phyloP scores from a whole-genome alignment of 2,888 invertebrate species.

The Mythimna impura region DNA sequence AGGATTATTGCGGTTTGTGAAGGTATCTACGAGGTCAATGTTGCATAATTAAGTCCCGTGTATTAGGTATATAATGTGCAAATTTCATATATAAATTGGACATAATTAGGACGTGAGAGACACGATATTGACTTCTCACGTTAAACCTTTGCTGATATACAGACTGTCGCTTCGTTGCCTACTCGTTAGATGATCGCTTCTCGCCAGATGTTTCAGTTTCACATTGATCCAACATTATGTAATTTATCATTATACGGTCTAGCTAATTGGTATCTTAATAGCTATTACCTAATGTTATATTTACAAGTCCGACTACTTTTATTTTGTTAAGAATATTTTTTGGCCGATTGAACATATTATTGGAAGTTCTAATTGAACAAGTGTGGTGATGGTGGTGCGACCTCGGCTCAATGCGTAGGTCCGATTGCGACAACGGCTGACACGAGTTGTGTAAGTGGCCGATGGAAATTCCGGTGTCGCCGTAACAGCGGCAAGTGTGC shows the following conservation, averaged over 20 bases:
- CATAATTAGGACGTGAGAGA: conserved; percentile 74
- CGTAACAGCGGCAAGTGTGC: conserved; percentile 77
- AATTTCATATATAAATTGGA: conserved; percentile 68
- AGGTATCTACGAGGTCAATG: conserved; percentile 51
- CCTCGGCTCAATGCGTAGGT: conserved; percentile 81
- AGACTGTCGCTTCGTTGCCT: conserved; percentile 35
- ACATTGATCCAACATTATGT: conserved; percentile 60
- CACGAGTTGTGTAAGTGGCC: conserved; percentile 83
- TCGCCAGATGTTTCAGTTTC: conserved; percentile 70
- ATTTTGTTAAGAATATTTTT: conserved; percentile 58
- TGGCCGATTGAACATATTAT: conserved; percentile 78
- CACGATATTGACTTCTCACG: conserved; percentile 72
- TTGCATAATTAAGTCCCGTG: conserved; percentile 60
- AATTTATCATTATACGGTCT: conserved; percentile 59
- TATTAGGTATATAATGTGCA: conserved; percentile 66
- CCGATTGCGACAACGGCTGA: conserved; percentile 83
- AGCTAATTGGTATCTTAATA: conserved; percentile 58
- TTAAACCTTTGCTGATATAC: conserved; percentile 66
- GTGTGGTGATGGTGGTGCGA: conserved; percentile 82
- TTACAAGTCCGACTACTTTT: conserved; percentile 47
- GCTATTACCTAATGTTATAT: conserved; percentile 59
- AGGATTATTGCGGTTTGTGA: conserved; percentile 22
- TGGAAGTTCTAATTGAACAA: conserved; percentile 87
- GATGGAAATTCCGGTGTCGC: conserved; percentile 86
- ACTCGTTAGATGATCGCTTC: conserved; percentile 65